These are phyloP conservation scores for Sturnus vulgaris DNA, from an alignment of 2,113 vertebrate species.

Conservation along the genomic window DNA sequence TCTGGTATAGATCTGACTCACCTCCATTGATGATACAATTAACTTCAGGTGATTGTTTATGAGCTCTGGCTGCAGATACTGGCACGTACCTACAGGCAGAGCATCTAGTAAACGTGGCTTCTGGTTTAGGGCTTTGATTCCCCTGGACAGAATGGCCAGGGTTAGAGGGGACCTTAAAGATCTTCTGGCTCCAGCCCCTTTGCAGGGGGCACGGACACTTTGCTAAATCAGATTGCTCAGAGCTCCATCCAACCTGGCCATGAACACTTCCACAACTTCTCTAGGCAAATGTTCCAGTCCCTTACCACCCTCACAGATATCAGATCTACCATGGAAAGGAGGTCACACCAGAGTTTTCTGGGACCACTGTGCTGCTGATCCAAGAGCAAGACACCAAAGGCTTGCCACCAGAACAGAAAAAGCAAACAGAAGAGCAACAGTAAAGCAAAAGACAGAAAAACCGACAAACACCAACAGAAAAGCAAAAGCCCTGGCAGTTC, in stretches of 20 bases:
- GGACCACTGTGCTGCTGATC: neutral
- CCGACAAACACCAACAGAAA: neutral
- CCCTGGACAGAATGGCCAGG: neutral
- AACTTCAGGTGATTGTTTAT: neutral
- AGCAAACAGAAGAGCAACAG: neutral
- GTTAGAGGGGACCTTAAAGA: neutral
- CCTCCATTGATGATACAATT: neutral
- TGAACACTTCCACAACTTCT: neutral
- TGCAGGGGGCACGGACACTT: too few species aligned
- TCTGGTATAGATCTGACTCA: neutral
- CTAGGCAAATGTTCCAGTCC: neutral
- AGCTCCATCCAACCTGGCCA: neutral
- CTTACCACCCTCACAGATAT: neutral
- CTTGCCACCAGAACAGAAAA: neutral
- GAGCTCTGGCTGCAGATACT: neutral
- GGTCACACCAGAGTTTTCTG: neutral
- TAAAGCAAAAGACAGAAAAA: neutral
- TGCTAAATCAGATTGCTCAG: neutral
- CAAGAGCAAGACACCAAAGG: neutral
- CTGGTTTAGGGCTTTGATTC: neutral
- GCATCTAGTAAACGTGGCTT: accelerated
- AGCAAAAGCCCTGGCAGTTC: neutral
- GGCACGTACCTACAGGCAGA: neutral
- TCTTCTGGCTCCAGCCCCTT: neutral
- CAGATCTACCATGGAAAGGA: neutral